Base-by-base conservation (phyloP, 2,888 invertebrate genomes). In the Amiota communis region DNA sequence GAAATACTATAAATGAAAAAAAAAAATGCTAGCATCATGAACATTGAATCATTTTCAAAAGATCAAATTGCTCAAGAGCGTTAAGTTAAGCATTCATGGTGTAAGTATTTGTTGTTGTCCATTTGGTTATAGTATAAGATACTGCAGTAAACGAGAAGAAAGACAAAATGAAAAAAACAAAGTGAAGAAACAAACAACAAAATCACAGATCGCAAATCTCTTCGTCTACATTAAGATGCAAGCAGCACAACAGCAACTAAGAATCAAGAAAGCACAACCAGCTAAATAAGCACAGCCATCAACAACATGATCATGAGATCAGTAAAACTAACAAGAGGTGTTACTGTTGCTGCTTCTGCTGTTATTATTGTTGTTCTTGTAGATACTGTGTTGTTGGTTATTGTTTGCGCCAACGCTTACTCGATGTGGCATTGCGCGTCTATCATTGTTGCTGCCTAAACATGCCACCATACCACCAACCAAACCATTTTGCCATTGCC, bases 271-370 rank as follows among this genome's bases (percentile, higher is more conserved):
- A 70, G 49, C 59, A 56, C 47, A n/a, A n/a, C 15, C 11, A 11
- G 46, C n/a, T 63, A 70, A 70, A 36, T 36, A 57, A 70, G 17
- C 49, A 64, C 64, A 59, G 59, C 59, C 59, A 23, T 23, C 17
- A 59, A 59, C 17, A 59, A 59, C 8, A 51, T 57, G 79, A 78
- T 85, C 87, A 87, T 87, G 87, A 59, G 11, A 86, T 86, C 87
- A 83, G 81, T 76, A 81, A 86, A 86, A 86, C 86, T 86, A 86
- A 86, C 86, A 86, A 86, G 87, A 86, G 86, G 87, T 84, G 84
- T 82, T 80, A 82, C 86, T 79, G 69, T 46, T 20, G 64, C 64
- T 11, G 20, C 64, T 15, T 12, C 59, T 11, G 17, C 59, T 17
- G 4, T 59, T 12, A 59, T 17, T 59, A 20, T 17, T 64, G 64